phyloP scores from a whole-genome alignment of 2,797 vertebrate genomes.

The Rallus crepitans region DNA sequence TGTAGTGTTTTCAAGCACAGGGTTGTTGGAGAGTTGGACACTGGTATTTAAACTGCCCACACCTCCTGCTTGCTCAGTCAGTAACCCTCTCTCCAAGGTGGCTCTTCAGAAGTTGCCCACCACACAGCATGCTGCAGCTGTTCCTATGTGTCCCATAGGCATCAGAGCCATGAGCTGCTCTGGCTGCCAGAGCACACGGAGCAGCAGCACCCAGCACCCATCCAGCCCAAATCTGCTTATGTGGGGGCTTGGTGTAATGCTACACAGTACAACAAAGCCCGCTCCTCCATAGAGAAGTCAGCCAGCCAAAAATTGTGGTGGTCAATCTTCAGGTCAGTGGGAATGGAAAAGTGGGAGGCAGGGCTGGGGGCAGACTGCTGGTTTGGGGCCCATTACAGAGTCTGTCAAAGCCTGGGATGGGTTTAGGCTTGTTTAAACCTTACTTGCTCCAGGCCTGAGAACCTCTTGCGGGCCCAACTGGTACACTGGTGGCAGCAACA shows the following conservation, averaged over 20 bases:
- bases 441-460: conserved; percentile 47
- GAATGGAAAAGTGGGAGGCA: background rate
- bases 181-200: background rate
- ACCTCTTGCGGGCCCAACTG: conserved; percentile 78
- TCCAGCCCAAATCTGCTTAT: background rate
- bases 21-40: background rate
- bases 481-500: conserved; percentile 66
- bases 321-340: background rate
- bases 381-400: background rate
- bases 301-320: accelerated
- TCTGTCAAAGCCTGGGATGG: accelerated
- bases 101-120: background rate
- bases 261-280: background rate
- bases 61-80: background rate
- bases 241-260: accelerated
- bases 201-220: background rate
- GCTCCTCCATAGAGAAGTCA: background rate
- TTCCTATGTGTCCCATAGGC: background rate
- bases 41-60: background rate
- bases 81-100: accelerated
- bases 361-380: accelerated
- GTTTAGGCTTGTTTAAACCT: background rate
- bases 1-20: accelerated
- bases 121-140: accelerated
- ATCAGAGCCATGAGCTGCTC: accelerated